Conservation (phyloP, 2,113 vertebrate genomes). For the Cryptotis parvus region DNA sequence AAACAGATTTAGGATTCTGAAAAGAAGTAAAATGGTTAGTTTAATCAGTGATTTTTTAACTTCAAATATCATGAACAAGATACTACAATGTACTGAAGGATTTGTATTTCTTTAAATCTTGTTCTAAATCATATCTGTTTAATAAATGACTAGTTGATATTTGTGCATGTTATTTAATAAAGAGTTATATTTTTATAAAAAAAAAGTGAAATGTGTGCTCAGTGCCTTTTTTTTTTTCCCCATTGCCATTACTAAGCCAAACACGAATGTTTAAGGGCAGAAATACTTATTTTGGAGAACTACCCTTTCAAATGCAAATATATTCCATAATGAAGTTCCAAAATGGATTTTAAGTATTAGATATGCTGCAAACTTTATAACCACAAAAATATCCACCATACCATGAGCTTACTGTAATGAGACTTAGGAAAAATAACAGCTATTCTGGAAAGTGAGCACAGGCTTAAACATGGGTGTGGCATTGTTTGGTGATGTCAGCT, state of each 20-base stretch:
- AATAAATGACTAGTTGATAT: constrained; percentile 83
- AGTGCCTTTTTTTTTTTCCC: constrained; percentile 58
- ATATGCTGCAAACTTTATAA: not conserved
- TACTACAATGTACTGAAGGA: constrained; percentile 79
- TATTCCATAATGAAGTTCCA: constrained; percentile 12
- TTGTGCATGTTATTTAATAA: constrained; percentile 86
- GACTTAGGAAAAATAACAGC: constrained; percentile 13
- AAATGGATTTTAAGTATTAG: constrained; percentile 29
- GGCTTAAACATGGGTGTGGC: too few relatives aligned
- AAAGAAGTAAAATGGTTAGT: constrained; percentile 69
- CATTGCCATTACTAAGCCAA: not conserved
- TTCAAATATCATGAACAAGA: constrained; percentile 80
- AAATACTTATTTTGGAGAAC: constrained; percentile 25
- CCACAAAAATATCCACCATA: constrained; percentile 10
- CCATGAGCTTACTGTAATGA: constrained; percentile 13
- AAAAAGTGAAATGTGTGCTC: constrained; percentile 80
- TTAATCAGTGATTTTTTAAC: constrained; percentile 77
- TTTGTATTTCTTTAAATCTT: constrained; percentile 83
- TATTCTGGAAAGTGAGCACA: not conserved
- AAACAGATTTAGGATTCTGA: constrained; percentile 68
- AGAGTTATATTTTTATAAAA: constrained; percentile 86
- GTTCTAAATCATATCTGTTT: constrained; percentile 83
- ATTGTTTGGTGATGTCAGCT: too few relatives aligned
- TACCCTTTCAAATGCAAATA: constrained; percentile 5
- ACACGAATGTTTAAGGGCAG: constrained; percentile 29